A percentile compares a stretch with the other conserved stretches of the same genome.
phyloP scores from a whole-genome alignment of 2,113 vertebrate species.

The Coryphaenoides rupestris region DNA sequence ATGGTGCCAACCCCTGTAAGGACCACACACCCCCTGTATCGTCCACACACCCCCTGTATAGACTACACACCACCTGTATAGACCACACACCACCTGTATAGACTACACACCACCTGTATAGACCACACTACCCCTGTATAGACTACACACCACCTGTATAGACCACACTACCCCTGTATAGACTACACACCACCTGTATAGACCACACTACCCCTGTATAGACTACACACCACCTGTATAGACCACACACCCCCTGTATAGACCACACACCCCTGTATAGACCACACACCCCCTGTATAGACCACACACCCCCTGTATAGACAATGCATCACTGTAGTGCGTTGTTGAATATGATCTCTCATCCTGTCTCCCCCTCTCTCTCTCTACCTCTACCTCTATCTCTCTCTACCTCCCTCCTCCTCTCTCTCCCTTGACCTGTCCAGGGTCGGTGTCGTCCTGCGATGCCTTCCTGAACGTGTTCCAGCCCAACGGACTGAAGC shows the following conservation, averaged over 20 bases:
- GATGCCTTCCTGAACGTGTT: slow-evolving; percentile 97
- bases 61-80: slow-evolving; percentile 97
- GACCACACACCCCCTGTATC: slow-evolving; percentile 7
- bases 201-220: slow-evolving; percentile 88
- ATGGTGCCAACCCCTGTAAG: slow-evolving; percentile 98
- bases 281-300: no score
- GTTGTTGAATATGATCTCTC: no score
- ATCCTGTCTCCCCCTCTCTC: no score
- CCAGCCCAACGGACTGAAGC: slow-evolving; percentile 92
- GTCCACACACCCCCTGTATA: no score
- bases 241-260: no score
- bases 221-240: slow-evolving; percentile 7
- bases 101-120: no score
- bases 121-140: slow-evolving; percentile 97
- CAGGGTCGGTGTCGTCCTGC: slow-evolving; percentile 97
- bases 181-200: slow-evolving; percentile 7
- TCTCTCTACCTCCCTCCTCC: background rate
- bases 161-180: slow-evolving; percentile 88
- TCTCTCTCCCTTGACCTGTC: slow-evolving; percentile 17
- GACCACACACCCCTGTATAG: slow-evolving; percentile 97
- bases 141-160: slow-evolving; percentile 7
- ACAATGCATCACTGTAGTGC: no score
- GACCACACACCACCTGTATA: slow-evolving; percentile 7
- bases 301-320: background rate
- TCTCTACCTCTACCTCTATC: no score